phyloP scores from a whole-genome alignment of 1,140 invertebrate species.

The Palaemon carinicauda region DNA sequence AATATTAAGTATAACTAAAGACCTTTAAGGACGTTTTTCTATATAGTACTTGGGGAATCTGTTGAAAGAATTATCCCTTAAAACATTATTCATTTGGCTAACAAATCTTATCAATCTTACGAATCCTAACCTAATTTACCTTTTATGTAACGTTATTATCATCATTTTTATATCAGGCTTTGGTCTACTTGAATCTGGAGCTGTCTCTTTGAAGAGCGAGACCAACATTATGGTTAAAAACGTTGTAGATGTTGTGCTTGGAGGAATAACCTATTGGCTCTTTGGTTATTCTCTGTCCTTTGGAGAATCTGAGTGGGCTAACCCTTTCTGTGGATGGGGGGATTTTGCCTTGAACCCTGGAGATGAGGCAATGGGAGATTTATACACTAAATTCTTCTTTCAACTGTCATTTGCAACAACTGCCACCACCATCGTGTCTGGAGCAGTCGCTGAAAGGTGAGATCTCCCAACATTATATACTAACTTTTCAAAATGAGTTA shows the following conservation, averaged over 20 bases:
- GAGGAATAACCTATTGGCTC: slow-evolving; percentile 92
- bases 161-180: no score
- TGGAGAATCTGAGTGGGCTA: slow-evolving; percentile 71
- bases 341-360: slow-evolving; percentile 67
- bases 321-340: slow-evolving; percentile 67
- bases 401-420: slow-evolving; percentile 91
- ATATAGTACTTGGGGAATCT: no score
- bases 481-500: no score
- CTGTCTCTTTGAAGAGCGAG: slow-evolving; percentile 92
- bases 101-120: no score
- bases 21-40: no score
- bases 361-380: slow-evolving; percentile 73
- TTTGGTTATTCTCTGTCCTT: slow-evolving; percentile 94
- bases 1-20: no score
- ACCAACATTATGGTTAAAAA: slow-evolving; percentile 98
- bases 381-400: slow-evolving; percentile 84
- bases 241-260: slow-evolving; percentile 89
- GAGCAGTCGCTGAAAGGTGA: slow-evolving; percentile 65
- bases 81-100: no score
- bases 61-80: no score
- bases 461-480: no score
- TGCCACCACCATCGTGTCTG: slow-evolving; percentile 82
- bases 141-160: slow-evolving; percentile 63
- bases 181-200: slow-evolving; percentile 90
- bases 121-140: no score